These are phyloP conservation scores for Anisognathus igniventris DNA, from an alignment of 2,797 vertebrate species.

Conservation along the genomic window DNA sequence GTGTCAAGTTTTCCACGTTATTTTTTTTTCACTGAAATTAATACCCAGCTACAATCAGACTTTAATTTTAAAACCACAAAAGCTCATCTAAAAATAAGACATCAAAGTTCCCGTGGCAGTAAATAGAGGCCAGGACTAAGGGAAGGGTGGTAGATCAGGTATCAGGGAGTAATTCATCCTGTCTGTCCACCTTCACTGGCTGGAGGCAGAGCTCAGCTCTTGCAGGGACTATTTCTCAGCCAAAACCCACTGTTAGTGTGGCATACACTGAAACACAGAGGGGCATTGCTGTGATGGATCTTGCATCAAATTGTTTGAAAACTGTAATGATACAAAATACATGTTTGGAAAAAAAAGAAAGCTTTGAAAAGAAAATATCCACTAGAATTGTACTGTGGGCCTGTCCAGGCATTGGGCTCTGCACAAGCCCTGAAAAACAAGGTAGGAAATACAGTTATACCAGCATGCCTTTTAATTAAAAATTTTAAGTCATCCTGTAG, in stretches of 20 bases:
- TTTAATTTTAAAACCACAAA: constrained; percentile 4
- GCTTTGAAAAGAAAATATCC: background rate
- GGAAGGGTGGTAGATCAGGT: background rate
- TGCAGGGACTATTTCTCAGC: background rate
- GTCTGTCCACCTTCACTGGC: background rate
- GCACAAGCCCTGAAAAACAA: background rate
- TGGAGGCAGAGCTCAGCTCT: background rate
- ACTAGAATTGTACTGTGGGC: background rate
- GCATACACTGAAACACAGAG: background rate
- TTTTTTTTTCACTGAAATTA: background rate
- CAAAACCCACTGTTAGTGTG: background rate
- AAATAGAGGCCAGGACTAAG: background rate
- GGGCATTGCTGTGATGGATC: background rate
- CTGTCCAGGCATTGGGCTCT: background rate
- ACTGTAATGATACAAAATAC: background rate
- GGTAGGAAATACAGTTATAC: background rate
- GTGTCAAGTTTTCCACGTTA: background rate
- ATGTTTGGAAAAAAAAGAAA: background rate
- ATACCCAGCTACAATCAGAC: background rate
- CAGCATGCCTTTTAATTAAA: background rate
- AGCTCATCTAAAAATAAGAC: constrained; percentile 15
- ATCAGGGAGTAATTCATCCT: background rate
- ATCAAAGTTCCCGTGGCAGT: background rate
- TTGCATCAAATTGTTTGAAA: background rate
- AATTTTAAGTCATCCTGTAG: background rate